These are phyloP conservation scores for Patiria miniata DNA, from an alignment of 35 echinoderm and acorn worm genomes.

Conservation along the genomic window DNA sequence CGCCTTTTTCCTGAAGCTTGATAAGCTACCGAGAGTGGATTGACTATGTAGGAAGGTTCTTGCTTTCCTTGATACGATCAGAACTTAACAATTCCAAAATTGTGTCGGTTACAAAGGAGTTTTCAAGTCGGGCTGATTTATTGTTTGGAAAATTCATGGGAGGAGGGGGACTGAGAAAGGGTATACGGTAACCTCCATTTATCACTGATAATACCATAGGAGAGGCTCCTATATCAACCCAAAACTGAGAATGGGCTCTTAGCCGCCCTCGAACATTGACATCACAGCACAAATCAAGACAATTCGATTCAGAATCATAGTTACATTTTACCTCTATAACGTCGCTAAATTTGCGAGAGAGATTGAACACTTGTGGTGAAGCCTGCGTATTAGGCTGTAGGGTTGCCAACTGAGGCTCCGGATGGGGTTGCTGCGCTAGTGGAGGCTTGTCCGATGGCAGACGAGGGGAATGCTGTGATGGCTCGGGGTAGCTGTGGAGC, in stretches of 20 bases:
- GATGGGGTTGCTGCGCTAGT: too few species aligned
- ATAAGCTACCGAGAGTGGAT: neutral
- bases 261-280: neutral
- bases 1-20: neutral
- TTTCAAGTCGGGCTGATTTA: neutral
- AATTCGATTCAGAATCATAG: too few species aligned
- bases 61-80: neutral
- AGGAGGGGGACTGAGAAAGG: neutral
- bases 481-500: too few species aligned
- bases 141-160: neutral
- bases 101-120: neutral
- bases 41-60: neutral
- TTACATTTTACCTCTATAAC: too few species aligned
- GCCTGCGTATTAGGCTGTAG: too few species aligned
- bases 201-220: neutral
- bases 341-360: too few species aligned
- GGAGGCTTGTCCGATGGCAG: too few species aligned
- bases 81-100: neutral
- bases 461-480: too few species aligned
- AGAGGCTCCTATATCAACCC: neutral
- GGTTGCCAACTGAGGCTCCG: too few species aligned
- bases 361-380: too few species aligned
- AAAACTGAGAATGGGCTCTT: neutral
- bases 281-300: too few species aligned
- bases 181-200: neutral